These are phyloP conservation scores for Anarrhichthys ocellatus DNA, from an alignment of 2,113 vertebrate species.

Conservation along the genomic window DNA sequence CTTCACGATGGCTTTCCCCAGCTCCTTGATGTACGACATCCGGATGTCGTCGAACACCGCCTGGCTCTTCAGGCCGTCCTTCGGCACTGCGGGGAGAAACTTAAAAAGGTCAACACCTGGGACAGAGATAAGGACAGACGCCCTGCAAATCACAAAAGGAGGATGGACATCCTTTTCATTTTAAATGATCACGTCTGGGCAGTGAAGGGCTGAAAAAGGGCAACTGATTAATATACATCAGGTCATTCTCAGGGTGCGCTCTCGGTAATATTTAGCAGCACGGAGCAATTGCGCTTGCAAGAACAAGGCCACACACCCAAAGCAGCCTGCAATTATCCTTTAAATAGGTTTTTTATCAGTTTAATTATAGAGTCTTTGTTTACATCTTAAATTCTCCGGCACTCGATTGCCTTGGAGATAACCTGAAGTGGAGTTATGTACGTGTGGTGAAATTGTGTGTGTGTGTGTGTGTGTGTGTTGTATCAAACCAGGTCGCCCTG, in stretches of 20 bases:
- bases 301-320: neutral
- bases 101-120: conserved; percentile 22
- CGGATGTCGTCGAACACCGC: conserved; percentile 96
- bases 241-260: neutral
- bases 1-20: conserved; percentile 98
- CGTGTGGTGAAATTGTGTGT: neutral
- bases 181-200: neutral
- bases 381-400: neutral
- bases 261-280: neutral
- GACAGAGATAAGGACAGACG: neutral
- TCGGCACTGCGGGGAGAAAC: conserved; percentile 87
- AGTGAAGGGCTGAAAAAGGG: conserved; percentile 7
- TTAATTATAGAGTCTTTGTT: neutral
- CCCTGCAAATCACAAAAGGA: neutral
- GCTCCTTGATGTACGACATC: conserved; percentile 99
- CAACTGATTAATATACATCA: neutral
- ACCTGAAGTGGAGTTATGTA: neutral
- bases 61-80: conserved; percentile 97
- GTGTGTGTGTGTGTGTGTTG: neutral
- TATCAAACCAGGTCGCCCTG: neutral
- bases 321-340: neutral
- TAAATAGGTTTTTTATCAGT: neutral
- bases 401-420: neutral
- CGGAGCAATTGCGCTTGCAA: neutral
- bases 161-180: neutral